Conservation (phyloP, 2,113 vertebrate species). For the Pluvialis apricaria region DNA sequence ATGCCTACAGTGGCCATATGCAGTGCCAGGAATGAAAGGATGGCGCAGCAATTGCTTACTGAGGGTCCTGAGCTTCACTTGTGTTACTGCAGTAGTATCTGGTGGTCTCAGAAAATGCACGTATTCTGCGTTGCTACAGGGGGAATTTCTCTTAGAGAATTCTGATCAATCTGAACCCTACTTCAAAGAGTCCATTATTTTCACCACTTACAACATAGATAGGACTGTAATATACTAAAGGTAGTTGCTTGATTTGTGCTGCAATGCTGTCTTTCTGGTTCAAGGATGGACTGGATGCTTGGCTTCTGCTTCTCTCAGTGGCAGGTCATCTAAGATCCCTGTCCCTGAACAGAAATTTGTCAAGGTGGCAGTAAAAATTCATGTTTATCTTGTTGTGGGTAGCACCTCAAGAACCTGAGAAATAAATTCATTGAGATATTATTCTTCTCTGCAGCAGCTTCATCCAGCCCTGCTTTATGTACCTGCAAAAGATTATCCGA, state of each 20-base stretch:
- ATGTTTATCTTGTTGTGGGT: background rate
- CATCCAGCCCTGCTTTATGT: background rate
- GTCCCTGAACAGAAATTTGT: background rate
- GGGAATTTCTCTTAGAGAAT: background rate
- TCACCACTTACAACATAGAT: background rate
- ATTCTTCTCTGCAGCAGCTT: background rate
- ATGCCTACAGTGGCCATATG: accelerated
- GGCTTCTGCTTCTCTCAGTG: background rate
- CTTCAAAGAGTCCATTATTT: background rate
- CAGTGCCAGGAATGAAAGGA: background rate
- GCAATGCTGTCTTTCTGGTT: background rate
- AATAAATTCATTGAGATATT: background rate
- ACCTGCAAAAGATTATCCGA: background rate
- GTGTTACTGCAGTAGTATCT: background rate
- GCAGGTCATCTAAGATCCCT: background rate
- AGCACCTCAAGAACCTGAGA: background rate
- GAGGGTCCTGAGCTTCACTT: background rate
- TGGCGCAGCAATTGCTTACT: background rate
- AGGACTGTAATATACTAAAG: background rate
- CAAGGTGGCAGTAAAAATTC: background rate
- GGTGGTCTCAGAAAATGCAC: background rate
- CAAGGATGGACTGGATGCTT: background rate
- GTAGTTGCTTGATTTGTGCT: background rate
- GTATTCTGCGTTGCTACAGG: background rate
- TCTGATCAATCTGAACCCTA: background rate